Evolutionary conservation across 37 sponge, comb jelly and placozoan species (phyloP), one percentile per base, ranked within the genome.

Genomic region (Aphrocallistes beatrix): DNA sequence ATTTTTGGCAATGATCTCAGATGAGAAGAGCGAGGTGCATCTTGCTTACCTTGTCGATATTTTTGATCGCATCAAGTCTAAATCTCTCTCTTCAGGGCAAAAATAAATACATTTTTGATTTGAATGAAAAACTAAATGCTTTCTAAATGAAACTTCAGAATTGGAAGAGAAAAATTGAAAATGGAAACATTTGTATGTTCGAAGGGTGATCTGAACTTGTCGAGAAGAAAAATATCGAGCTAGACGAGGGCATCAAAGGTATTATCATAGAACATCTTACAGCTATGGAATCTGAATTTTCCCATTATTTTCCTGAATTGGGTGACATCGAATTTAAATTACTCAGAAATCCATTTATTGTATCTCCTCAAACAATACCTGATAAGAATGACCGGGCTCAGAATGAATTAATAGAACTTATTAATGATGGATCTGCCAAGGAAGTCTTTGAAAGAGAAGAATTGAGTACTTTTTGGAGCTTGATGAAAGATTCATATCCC

Each of bases 41-140:
- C 75, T 60, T 19, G 21, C 75, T 60, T 60, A 60, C 21, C 75
- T 60, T 60, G 75, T 60, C 21, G 75, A 60, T 60, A 60, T 60
- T 60, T 60, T 60, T 60, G 75, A 60, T 60, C 75, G 75, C 75
- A 60, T 60, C 8, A 60, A 60, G 75, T 60, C 34, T 60, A 60
- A 60, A 28, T 60, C 75, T 60, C 21, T 3, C 75, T 13, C 21
- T 60, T 60, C 75, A 60, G 34, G 75, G 75, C 8, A 60, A 60
- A 60, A 13, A 60, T 3, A 60, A 60, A 60, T 60, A 60, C 75
- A 60, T 60, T 60, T 60, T 60, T 60, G 75, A 60, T 60, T 60
- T 60, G 25, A 60, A 13, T 60, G 75, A 28, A 3, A 60, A 60
- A 60, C 75, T 13, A 1, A 60, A 60, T 19, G 34, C 75, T 60